Percentiles rank a stretch among this genome's conserved stretches.
These are phyloP conservation scores for Trichopoda pennipes DNA, from an alignment of 2,888 invertebrate genomes.

Conservation along the genomic window DNA sequence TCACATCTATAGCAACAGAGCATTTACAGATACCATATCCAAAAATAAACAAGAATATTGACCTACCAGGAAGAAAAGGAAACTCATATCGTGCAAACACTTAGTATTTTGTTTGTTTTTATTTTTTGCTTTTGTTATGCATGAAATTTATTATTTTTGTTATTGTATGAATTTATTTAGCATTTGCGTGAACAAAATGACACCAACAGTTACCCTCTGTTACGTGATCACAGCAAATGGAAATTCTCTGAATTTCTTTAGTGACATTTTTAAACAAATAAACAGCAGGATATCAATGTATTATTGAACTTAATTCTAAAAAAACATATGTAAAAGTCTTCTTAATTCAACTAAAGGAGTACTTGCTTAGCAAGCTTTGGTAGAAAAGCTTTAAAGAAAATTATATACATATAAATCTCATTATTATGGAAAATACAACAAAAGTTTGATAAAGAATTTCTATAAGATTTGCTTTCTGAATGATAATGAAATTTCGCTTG, in stretches of 20 bases:
- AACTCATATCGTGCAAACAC: neutral
- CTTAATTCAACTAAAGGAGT: neutral
- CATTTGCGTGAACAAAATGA: neutral
- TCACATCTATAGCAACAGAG: neutral
- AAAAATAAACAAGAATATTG: no score
- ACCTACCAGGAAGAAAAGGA: no score
- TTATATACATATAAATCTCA: neutral
- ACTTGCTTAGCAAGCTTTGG: neutral
- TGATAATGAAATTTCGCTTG: no score
- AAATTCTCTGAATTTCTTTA: neutral
- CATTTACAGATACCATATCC: neutral
- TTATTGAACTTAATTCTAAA: neutral
- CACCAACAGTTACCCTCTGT: neutral
- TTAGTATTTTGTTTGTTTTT: neutral
- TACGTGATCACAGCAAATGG: conserved; percentile 4
- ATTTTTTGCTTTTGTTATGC: neutral
- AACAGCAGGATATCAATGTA: conserved; percentile 25
- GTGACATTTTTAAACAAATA: neutral
- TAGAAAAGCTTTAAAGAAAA: neutral
- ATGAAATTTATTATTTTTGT: neutral
- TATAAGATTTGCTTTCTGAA: neutral
- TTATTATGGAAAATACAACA: neutral
- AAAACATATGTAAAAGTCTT: neutral
- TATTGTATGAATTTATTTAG: neutral
- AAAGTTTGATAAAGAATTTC: neutral